phyloP scores from a whole-genome alignment of 64 coral and sea anemone genomes.

The Stichodactyla helianthus region DNA sequence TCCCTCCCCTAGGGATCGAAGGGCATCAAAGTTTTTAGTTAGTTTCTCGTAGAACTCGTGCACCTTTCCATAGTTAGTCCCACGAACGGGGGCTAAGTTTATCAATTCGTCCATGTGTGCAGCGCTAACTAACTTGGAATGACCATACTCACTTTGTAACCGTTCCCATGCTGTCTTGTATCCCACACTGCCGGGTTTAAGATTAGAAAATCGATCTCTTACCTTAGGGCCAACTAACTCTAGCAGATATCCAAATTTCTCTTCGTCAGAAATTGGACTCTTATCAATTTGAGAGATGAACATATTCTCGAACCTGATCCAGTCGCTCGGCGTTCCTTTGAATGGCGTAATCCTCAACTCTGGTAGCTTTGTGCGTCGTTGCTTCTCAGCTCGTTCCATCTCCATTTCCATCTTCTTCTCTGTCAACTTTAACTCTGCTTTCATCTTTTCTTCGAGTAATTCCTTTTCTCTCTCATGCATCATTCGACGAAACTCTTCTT shows the following conservation, averaged over 20 bases:
- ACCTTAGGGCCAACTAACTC: constrained; percentile 13
- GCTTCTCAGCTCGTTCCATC: not conserved
- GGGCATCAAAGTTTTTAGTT: constrained; percentile 46
- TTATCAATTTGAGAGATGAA: constrained; percentile 26
- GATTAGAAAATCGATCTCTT: constrained; percentile 16
- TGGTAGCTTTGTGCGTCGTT: constrained; percentile 5
- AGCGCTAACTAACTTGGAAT: constrained; percentile 46
- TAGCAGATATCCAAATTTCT: constrained; percentile 41
- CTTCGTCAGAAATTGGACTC: constrained; percentile 9
- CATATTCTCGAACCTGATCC: constrained; percentile 46
- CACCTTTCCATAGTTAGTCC: constrained; percentile 19
- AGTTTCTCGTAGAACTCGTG: constrained; percentile 56
- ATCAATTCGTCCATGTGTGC: constrained; percentile 55
- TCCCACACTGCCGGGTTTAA: constrained; percentile 24
- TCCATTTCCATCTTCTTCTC: constrained; percentile 26
- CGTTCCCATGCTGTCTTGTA: constrained; percentile 50
- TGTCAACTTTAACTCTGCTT: constrained; percentile 27
- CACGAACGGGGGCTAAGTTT: constrained; percentile 32
- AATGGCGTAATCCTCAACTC: constrained; percentile 34
- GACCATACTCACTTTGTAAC: constrained; percentile 54
- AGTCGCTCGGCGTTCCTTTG: constrained; percentile 25
- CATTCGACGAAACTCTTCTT: constrained; percentile 13
- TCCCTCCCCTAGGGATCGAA: constrained; percentile 34
- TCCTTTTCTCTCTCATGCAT: constrained; percentile 2
- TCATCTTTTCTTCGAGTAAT: constrained; percentile 22